phyloP scores from a whole-genome alignment of 2,113 vertebrate species.

The Erythrolamprus reginae region DNA sequence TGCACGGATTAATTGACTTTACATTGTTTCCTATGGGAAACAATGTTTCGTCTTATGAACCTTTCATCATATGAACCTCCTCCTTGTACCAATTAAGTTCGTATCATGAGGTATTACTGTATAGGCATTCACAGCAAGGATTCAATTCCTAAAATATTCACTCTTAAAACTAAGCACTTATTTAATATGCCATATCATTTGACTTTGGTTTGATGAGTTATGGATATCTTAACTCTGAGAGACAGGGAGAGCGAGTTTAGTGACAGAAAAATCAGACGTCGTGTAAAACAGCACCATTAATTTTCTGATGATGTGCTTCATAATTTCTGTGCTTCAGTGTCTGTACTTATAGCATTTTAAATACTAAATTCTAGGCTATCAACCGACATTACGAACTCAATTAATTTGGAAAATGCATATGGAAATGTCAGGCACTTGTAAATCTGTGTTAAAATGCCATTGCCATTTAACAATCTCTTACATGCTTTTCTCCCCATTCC shows the following conservation, averaged over 20 bases:
- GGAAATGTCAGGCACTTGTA: conserved; percentile 30
- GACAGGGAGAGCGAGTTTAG: background rate
- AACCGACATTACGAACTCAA: conserved; percentile 37
- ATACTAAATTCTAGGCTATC: conserved; percentile 35
- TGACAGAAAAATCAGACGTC: conserved; percentile 23
- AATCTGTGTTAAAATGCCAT: conserved; percentile 43
- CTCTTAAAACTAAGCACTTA: background rate
- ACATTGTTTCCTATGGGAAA: too few species aligned
- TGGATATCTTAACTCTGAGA: background rate
- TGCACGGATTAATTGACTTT: too few species aligned
- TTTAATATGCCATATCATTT: conserved; percentile 1
- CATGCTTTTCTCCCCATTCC: background rate
- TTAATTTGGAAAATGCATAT: conserved; percentile 49
- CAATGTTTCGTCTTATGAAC: too few species aligned
- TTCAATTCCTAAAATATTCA: background rate
- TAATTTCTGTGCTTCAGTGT: conserved; percentile 13
- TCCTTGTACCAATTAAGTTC: too few species aligned
- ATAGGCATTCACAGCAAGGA: background rate
- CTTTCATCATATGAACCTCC: too few species aligned
- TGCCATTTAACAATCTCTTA: conserved; percentile 30
- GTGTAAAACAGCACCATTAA: conserved; percentile 14
- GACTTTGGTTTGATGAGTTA: conserved; percentile 21
- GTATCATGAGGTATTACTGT: too few species aligned
- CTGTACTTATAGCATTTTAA: conserved; percentile 28
- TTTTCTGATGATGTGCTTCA: conserved; percentile 4